Base-by-base conservation (phyloP, 2,888 invertebrate species). In the Rhagium mordax region DNA sequence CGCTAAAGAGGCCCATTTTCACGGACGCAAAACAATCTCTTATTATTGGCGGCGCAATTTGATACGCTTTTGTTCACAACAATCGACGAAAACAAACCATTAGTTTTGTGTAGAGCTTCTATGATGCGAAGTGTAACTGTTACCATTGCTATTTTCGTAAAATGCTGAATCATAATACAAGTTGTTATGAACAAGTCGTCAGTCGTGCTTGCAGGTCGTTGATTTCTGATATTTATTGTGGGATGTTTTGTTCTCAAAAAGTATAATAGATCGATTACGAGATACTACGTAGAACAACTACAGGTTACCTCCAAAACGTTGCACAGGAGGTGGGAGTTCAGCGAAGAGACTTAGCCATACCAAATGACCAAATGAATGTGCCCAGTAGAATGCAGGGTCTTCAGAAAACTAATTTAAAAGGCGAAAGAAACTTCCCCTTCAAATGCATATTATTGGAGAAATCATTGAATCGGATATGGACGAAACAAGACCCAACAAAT, bases 131-230 rank as follows among this genome's bases (percentile, higher is more conserved):
- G 55, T 51, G 51, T 51, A 51, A 51, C 18, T 51, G 51, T 51
- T 51, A 18, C 2, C 7, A 51, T 16, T 20, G 13, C 21, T 24
- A 55, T 24, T 55, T 21, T 24, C 20, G n/a, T 18, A 51, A 55
- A 55, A 27, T 24, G 55, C 55, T 55, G 55, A 55, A n/a, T 55
- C 55, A 27, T 55, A 24, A 55, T 55, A n/a, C n/a, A 55, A n/a
- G 51, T 20, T 24, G 7, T 3, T 21, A 24, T n/a, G 24, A 55
- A 24, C 55, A 20, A 51, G 55, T 24, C 55, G 55, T 27, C n/a
- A 5, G 27, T 24, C 27, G 24, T 27, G 27, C 2, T 0, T 21
- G 13, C 24, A 20, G 55, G 55, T 55, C 55, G 55, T 55, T 55
- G 55, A 55, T 55, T 55, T 55, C 55, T 55, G 13, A 24, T 1